These are phyloP conservation scores for Holothuria glaberrima DNA, from an alignment of 35 echinoderm and acorn worm species.

Conservation along the genomic window DNA sequence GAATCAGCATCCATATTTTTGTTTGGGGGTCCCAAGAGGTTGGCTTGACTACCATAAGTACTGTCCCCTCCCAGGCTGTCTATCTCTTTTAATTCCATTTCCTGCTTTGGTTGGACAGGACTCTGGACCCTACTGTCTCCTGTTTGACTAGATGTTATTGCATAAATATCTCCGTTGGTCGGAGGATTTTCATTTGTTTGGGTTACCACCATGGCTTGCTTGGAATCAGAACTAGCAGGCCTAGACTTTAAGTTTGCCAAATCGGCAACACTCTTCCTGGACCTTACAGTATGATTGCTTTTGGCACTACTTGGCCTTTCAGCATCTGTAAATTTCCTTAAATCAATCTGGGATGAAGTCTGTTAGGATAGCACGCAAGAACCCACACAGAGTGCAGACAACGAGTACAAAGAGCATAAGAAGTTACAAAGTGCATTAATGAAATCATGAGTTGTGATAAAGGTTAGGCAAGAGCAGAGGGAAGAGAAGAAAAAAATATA, in stretches of 20 bases:
- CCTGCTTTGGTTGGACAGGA: conserved; percentile 4
- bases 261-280: background rate
- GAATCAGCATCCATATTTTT: conserved; percentile 79
- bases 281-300: background rate
- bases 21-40: conserved; percentile 54
- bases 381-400: conserved; percentile 49
- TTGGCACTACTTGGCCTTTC: conserved; percentile 39
- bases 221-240: conserved; percentile 6
- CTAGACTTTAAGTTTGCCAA: conserved; percentile 18
- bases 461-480: background rate
- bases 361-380: conserved; percentile 40
- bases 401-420: conserved; percentile 7
- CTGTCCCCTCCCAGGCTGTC: conserved; percentile 82
- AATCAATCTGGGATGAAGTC: conserved; percentile 78
- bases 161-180: conserved; percentile 40
- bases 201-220: conserved; percentile 36
- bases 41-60: conserved; percentile 77
- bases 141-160: conserved; percentile 7
- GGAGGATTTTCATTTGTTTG: background rate
- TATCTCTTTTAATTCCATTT: conserved; percentile 62
- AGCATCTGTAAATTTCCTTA: conserved; percentile 47
- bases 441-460: conserved; percentile 11
- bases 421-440: background rate
- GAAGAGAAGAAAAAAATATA: conserved; percentile 52
- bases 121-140: conserved; percentile 3